Conservation (phyloP, 1,140 invertebrate species). For the Drosophila miranda region DNA sequence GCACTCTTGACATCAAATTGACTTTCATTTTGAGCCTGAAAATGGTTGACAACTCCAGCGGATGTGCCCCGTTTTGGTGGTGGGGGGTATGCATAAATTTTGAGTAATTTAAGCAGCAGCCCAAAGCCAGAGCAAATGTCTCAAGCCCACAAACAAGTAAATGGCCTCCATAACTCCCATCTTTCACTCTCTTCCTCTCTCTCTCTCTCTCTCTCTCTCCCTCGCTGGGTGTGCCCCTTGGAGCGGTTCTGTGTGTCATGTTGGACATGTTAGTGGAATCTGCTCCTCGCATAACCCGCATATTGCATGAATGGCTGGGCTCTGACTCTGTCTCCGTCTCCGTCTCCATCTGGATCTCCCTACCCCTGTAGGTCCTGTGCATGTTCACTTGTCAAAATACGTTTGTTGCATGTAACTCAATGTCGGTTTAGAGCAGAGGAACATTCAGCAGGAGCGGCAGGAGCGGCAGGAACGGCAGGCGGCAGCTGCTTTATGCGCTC, state of each 20-base stretch:
- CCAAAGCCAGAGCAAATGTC: slow-evolving; percentile 31
- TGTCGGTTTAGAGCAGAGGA: slow-evolving; percentile 62
- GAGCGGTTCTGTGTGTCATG: slow-evolving; percentile 59
- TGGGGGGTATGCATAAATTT: slow-evolving; percentile 44
- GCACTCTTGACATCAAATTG: slow-evolving; percentile 39
- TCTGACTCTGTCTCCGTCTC: slow-evolving; percentile 24
- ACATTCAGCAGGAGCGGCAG: slow-evolving; percentile 7
- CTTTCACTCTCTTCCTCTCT: slow-evolving; percentile 23
- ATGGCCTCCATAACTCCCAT: slow-evolving; percentile 58
- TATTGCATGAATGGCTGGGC: slow-evolving; percentile 63
- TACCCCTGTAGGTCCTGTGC: slow-evolving; percentile 46
- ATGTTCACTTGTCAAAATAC: slow-evolving; percentile 79
- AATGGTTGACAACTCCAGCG: no score
- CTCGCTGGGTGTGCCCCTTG: slow-evolving; percentile 35
- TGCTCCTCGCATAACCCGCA: slow-evolving; percentile 45
- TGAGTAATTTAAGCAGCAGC: slow-evolving; percentile 51
- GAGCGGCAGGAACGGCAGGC: slow-evolving; percentile 16
- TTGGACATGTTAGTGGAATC: slow-evolving; percentile 73
- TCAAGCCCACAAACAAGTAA: slow-evolving; percentile 39
- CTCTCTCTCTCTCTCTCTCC: slow-evolving; percentile 10
- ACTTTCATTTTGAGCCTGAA: slow-evolving; percentile 19
- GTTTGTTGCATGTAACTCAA: slow-evolving; percentile 77
- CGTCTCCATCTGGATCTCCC: neutral
- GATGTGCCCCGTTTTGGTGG: no score
- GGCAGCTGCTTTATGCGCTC: slow-evolving; percentile 69